phyloP scores from a whole-genome alignment of 1,140 invertebrate species.

The Thrips palmi region DNA sequence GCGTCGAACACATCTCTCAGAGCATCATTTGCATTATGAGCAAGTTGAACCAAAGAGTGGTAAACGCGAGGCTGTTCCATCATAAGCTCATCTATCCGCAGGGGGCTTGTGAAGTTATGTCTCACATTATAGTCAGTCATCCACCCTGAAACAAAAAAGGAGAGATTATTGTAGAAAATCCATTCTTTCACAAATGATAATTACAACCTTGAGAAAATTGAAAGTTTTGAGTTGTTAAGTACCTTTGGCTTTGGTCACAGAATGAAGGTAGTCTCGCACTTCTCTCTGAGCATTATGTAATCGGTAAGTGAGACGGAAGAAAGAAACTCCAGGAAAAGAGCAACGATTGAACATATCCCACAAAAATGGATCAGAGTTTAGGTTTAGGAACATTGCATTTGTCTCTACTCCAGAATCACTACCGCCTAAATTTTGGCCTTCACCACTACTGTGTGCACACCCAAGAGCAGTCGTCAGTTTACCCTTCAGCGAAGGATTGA shows the following conservation, averaged over 20 bases:
- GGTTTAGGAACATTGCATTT: constrained; percentile 28
- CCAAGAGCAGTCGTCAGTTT: constrained; percentile 32
- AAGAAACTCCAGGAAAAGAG: constrained; percentile 28
- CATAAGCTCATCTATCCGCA: constrained; percentile 48
- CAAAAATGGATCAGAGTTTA: constrained; percentile 35
- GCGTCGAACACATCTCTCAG: constrained; percentile 50
- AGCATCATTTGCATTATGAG: constrained; percentile 39
- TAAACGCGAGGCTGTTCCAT: constrained; percentile 40
- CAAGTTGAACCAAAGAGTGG: constrained; percentile 36
- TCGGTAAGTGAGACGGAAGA: constrained; percentile 35
- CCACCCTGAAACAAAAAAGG: constrained; percentile 32
- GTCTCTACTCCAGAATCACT: constrained; percentile 9
- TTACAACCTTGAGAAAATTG: not conserved
- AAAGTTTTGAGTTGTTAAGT: not conserved
- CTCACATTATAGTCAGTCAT: constrained; percentile 60
- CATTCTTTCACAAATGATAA: constrained; percentile 4
- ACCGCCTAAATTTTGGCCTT: constrained; percentile 14
- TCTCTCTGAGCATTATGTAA: constrained; percentile 32
- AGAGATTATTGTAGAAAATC: constrained; percentile 7
- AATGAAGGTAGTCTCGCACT: constrained; percentile 14
- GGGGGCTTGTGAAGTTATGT: constrained; percentile 54
- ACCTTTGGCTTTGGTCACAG: not conserved
- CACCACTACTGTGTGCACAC: constrained; percentile 29
- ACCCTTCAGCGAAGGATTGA: constrained; percentile 32
- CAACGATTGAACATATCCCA: constrained; percentile 37